Base-by-base conservation (phyloP, 1,140 invertebrate genomes). In the Tetraneura akinire region DNA sequence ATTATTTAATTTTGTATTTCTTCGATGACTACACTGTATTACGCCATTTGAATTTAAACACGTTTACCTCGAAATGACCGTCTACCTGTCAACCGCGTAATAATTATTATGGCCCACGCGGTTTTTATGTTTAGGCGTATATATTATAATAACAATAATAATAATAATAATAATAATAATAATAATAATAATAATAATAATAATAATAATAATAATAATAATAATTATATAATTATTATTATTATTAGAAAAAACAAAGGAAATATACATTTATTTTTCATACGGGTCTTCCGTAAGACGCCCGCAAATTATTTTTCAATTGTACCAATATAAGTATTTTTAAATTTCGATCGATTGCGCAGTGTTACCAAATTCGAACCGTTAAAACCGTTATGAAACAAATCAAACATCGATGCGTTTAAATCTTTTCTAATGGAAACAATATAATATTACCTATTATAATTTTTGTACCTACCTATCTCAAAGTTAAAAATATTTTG, bases 241-340 rank as follows among this genome's bases (percentile, higher is more conserved):
- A n/a, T n/a, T n/a, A n/a, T n/a, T n/a, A n/a, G n/a, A n/a, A 49
- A 70, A 70, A 70, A 70, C 42, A 26, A 70, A 70, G 47, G 66
- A 26, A 21, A 42, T 45, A 64, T 18, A 11, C 37, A 68, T 37
- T 23, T 68, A 64, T 68, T 68, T 13, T 21, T n/a, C 4, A 11
- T 23, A 32, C 11, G 64, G 23, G 32, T 68, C n/a, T 23, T 45
- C n/a, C n/a, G 37, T 68, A 68, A n/a, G n/a, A 42, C 64, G 64
- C 18, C n/a, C n/a, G 26, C 16, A 62, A 32, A 29, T 62, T 32
- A 62, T 62, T 23, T 13, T 37, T 60, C 57, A 26, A 14, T 23
- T 13, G 57, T 26, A 26, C 26, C 23, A n/a, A n/a, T n/a, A n/a
- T n/a, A n/a, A n/a, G n/a, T n/a, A n/a, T 29, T 26, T 60, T 13